Evolutionary conservation across 2,113 vertebrate genomes (phyloP).

Genomic region (Bubo blakistoni): DNA sequence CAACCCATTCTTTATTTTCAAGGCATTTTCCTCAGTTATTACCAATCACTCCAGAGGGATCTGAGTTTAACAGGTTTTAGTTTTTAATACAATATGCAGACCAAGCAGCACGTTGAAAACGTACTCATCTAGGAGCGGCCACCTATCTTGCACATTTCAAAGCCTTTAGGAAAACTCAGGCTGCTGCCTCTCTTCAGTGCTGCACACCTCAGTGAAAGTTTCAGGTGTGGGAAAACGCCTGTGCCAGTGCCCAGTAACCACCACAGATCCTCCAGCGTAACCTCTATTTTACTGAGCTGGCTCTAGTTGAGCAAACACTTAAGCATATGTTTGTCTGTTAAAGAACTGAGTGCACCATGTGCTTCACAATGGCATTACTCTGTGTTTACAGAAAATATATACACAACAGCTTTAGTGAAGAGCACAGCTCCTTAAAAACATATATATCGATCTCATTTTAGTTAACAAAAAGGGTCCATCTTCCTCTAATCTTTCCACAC

Average conservation of each 20-base stretch:
- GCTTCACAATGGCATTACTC: background rate
- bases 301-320: background rate
- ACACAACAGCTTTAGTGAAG: background rate
- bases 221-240: background rate
- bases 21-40: background rate
- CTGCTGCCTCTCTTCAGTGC: background rate
- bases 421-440: background rate
- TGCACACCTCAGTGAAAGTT: background rate
- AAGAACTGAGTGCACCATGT: background rate
- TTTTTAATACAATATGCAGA: background rate
- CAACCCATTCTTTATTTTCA: background rate
- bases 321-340: background rate
- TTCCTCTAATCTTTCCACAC: background rate
- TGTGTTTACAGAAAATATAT: background rate
- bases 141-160: background rate
- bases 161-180: background rate
- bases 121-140: accelerated
- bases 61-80: background rate
- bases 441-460: background rate
- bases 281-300: background rate
- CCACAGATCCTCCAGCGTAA: background rate
- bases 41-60: background rate
- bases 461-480: background rate
- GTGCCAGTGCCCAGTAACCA: background rate
- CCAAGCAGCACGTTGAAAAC: background rate